Evolutionary conservation across 2,888 invertebrate genomes (phyloP), one percentile per base, ranked within the genome.

Genomic region (Apamea monoglypha): DNA sequence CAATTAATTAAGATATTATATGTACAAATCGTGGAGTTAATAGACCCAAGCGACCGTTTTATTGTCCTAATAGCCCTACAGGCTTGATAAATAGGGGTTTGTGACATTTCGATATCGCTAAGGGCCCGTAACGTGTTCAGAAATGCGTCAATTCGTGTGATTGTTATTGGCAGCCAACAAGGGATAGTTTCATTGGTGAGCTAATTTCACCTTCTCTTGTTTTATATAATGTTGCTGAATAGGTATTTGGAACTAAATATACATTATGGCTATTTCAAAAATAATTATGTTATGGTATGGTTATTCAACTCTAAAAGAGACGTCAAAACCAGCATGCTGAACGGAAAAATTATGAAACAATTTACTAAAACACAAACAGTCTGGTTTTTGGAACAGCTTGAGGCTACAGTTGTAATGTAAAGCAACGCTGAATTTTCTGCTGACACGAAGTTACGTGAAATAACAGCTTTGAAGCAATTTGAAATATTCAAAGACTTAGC

Each of bases 401-500:
- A 12, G 12, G 4, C 12, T 56, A 18, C 5, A 50, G 21, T 18
- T 36, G 40, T 32, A 47, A 73, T 16, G 25, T 53, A 29, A 69
- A 53, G 29, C 61, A 36, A 72, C 8, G 0, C 32, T 21, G 50
- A 83, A 78, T 79, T 83, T 74, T 67, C 66, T 72, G 21, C 76
- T 64, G 44, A 29, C 66, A 50, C 40, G 2, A 66, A 66, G 56
- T 73, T 32, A 32, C 50, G 16, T 64, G 0, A n/a, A 70, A 84
- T 72, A 80, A 21, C 76, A 74, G 32, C 79, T 63, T 59, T 68
- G 64, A 76, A 74, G 59, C 36, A 36, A 50, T 76, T 76, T 80
- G 44, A 85, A 87, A 84, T 80, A 87, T 87, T 85, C 81, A 84
- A 79, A 83, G 84, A 63, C 68, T 71, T 72, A 61, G 32, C 67